Percentiles rank a stretch among this genome's conserved stretches.
Conservation (phyloP, 2,797 vertebrate genomes). For the Australoheros facetus region DNA sequence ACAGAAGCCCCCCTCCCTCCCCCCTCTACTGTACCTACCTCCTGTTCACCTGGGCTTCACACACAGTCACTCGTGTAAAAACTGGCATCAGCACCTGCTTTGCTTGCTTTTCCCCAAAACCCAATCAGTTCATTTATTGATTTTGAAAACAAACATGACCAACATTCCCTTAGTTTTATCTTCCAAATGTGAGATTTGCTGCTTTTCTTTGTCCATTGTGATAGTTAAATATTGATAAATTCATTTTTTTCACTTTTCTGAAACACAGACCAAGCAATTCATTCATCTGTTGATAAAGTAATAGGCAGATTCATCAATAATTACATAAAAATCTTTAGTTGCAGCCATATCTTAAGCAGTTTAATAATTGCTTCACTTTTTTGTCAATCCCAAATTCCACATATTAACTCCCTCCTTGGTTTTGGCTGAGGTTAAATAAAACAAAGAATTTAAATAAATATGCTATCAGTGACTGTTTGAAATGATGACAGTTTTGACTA, state of each 20-base stretch:
- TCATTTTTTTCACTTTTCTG: not conserved
- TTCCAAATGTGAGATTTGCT: not conserved
- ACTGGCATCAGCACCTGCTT: slow-evolving; percentile 34
- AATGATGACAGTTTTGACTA: not conserved
- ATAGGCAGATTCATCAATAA: not conserved
- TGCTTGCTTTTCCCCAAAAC: not conserved
- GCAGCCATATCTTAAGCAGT: not conserved
- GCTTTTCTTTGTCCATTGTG: slow-evolving; percentile 1
- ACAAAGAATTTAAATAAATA: slow-evolving; percentile 1
- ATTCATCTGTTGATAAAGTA: not conserved
- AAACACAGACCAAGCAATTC: not conserved
- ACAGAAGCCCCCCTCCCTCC: slow-evolving; percentile 2
- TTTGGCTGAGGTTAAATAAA: slow-evolving; percentile 3
- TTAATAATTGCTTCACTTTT: not conserved
- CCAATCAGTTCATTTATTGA: not conserved
- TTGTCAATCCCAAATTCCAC: not conserved
- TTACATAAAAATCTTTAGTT: not conserved
- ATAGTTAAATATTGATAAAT: not conserved
- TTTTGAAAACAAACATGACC: not conserved
- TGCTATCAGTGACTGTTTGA: not conserved
- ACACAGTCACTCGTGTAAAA: not conserved
- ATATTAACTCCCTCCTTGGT: not conserved
- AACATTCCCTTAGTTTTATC: not conserved
- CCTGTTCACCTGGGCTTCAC: slow-evolving; percentile 38
- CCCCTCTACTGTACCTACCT: slow-evolving; percentile 9